Evolutionary conservation across 2,888 invertebrate genomes (phyloP).

Genomic region (Drosophila helvetica): DNA sequence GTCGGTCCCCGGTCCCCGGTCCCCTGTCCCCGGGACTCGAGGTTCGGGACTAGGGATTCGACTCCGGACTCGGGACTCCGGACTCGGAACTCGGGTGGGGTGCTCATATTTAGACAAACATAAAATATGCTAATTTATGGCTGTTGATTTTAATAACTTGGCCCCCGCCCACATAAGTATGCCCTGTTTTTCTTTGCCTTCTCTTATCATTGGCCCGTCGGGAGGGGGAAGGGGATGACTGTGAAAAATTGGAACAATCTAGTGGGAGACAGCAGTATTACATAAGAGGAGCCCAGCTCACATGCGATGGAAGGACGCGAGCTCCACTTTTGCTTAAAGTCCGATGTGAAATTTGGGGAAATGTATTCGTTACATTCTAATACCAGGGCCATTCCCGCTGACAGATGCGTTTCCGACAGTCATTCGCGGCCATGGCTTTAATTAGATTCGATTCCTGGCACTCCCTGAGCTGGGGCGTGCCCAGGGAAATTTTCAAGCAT

Average conservation of each 20-base stretch:
- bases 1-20: background rate
- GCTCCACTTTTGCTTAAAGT: no score
- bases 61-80: no score
- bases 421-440: no score
- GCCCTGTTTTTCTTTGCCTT: constrained; percentile 39
- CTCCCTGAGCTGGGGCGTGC: no score
- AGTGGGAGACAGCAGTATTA: constrained; percentile 2
- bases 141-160: constrained; percentile 75
- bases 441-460: no score
- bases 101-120: constrained; percentile 46
- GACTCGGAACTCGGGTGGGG: background rate
- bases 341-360: no score
- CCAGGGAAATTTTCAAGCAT: no score
- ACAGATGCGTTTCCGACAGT: no score
- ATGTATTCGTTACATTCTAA: no score
- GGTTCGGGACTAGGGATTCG: background rate
- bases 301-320: background rate
- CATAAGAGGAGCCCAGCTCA: background rate
- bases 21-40: background rate
- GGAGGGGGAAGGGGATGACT: constrained; percentile 1
- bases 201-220: constrained; percentile 19
- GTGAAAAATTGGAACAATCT: constrained; percentile 17
- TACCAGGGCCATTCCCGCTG: no score
- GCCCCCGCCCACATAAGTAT: constrained; percentile 60
- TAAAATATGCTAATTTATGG: constrained; percentile 76